Conservation (phyloP, 2,113 vertebrate species). For the Eurystomus gularis region DNA sequence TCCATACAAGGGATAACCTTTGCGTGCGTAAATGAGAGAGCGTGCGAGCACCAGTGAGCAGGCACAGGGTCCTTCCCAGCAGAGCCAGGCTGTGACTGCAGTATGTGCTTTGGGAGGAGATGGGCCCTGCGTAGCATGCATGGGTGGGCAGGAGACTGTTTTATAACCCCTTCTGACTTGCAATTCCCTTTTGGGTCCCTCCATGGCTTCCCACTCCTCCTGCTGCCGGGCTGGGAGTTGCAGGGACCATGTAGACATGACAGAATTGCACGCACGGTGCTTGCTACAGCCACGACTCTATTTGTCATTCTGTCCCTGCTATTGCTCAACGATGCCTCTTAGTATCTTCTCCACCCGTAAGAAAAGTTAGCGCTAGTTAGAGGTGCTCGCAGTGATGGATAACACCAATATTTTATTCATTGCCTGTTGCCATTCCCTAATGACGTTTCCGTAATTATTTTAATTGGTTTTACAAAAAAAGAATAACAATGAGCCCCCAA, state of each 20-base stretch:
- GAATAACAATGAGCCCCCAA: background rate
- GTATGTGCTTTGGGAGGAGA: no score
- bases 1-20: no score
- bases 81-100: no score
- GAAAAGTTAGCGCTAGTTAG: background rate
- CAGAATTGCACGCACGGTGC: background rate
- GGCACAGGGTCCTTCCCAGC: no score
- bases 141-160: background rate
- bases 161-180: background rate
- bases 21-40: no score
- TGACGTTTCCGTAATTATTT: constrained; percentile 12
- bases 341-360: background rate
- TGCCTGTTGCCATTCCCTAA: background rate
- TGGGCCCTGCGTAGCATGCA: no score
- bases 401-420: background rate
- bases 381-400: background rate
- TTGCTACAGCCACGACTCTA: background rate
- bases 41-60: no score
- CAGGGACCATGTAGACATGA: rapidly evolving
- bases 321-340: background rate
- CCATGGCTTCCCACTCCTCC: background rate
- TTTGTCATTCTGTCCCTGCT: background rate
- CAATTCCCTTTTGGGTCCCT: background rate
- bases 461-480: constrained; percentile 38
- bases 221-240: background rate